Percentiles rank a stretch among this genome's conserved stretches.
Conservation (phyloP, 2,797 vertebrate genomes). For the Dryobates pubescens region DNA sequence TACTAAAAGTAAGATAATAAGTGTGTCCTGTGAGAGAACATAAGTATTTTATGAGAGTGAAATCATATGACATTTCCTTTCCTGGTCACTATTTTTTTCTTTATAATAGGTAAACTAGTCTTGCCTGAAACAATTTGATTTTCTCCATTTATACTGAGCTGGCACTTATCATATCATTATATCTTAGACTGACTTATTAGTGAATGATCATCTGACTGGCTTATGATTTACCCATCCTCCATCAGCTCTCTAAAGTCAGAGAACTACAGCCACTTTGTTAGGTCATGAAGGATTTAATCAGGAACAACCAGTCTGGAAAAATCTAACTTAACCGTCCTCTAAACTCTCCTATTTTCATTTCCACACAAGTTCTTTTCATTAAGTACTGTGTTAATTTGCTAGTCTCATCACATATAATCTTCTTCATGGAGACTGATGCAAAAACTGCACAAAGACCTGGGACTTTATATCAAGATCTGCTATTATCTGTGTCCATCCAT, state of each 20-base stretch:
- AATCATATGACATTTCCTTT: background rate
- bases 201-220: background rate
- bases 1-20: background rate
- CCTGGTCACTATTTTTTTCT: background rate
- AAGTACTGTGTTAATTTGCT: background rate
- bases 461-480: background rate
- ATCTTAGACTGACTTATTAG: background rate
- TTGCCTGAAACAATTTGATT: background rate
- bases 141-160: background rate
- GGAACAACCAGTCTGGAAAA: background rate
- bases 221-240: background rate
- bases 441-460: background rate
- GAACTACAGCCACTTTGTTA: background rate
- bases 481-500: background rate
- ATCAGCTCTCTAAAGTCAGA: background rate
- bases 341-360: background rate
- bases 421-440: background rate
- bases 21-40: background rate
- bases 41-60: background rate
- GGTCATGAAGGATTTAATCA: background rate
- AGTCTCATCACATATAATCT: background rate
- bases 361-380: background rate
- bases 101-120: background rate
- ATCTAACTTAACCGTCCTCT: background rate
- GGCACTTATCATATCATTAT: background rate